Evolutionary conservation across 2,113 vertebrate genomes (phyloP).

Genomic region (Triplophysa rosa): DNA sequence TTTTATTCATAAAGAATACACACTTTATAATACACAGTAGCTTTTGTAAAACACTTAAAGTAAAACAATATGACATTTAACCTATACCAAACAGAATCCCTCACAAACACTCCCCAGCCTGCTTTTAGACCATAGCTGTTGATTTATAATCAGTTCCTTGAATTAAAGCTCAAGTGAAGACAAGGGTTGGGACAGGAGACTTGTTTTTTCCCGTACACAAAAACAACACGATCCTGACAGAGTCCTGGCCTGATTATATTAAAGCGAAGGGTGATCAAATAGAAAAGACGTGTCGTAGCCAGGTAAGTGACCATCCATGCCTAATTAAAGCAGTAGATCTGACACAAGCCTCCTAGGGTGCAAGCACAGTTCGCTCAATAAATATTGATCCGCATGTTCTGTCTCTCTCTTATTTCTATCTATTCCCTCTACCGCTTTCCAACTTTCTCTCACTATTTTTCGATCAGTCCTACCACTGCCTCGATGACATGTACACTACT

Average conservation of each 20-base stretch:
- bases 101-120: conserved; percentile 1
- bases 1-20: no score
- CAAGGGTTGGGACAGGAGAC: neutral
- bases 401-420: conserved; percentile 11
- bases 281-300: neutral
- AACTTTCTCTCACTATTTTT: conserved; percentile 21
- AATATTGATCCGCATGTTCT: conserved; percentile 28
- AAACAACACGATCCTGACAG: neutral
- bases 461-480: neutral
- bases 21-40: neutral
- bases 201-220: conserved; percentile 14
- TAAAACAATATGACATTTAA: neutral
- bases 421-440: conserved; percentile 4
- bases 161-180: conserved; percentile 18
- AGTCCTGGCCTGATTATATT: neutral
- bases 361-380: conserved; percentile 32
- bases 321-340: conserved; percentile 40
- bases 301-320: conserved; percentile 29
- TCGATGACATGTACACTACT: conserved; percentile 9
- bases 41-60: neutral
- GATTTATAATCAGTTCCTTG: conserved; percentile 3
- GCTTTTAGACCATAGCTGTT: neutral
- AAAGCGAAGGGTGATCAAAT: neutral
- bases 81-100: neutral
- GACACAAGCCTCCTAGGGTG: conserved; percentile 32